phyloP scores from a whole-genome alignment of 2,888 invertebrate species.

The Ennomos quercinarius region DNA sequence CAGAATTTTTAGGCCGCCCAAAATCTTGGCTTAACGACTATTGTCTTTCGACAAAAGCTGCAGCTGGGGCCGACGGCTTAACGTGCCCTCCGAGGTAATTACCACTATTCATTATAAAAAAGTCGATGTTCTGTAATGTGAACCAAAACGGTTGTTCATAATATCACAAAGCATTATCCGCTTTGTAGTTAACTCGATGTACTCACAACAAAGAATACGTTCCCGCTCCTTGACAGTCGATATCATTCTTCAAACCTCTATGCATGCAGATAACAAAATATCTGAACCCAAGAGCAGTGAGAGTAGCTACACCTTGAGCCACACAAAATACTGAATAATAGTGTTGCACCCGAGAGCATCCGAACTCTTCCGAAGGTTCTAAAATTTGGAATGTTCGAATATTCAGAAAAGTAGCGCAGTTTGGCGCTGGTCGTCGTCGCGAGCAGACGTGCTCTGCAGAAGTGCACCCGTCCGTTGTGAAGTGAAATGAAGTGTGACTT shows the following conservation, averaged over 20 bases:
- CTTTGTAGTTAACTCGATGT: too few relatives aligned
- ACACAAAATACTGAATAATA: slow-evolving; percentile 50
- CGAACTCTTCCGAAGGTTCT: slow-evolving; percentile 57
- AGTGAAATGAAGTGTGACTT: slow-evolving; percentile 60
- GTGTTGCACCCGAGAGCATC: slow-evolving; percentile 52
- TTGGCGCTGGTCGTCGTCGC: slow-evolving; percentile 51
- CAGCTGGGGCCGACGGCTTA: too few relatives aligned
- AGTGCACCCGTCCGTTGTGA: slow-evolving; percentile 49
- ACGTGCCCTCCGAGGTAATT: too few relatives aligned
- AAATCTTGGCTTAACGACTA: too few relatives aligned
- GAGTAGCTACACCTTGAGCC: slow-evolving; percentile 43
- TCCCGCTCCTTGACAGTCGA: slow-evolving; percentile 1
- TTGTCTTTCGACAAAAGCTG: too few relatives aligned
- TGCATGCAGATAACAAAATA: slow-evolving; percentile 49
- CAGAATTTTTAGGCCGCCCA: too few relatives aligned
- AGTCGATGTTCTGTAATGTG: too few relatives aligned
- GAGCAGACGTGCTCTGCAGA: slow-evolving; percentile 45
- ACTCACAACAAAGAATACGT: too few relatives aligned
- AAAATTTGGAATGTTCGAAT: slow-evolving; percentile 56
- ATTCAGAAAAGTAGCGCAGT: slow-evolving; percentile 57
- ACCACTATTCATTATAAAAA: too few relatives aligned
- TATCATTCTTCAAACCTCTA: slow-evolving; percentile 38
- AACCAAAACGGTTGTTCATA: too few relatives aligned
- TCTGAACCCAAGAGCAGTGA: slow-evolving; percentile 32
- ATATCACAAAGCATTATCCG: too few relatives aligned